Evolutionary conservation across 2,797 vertebrate genomes (phyloP), one percentile per base, ranked within the genome.

Genomic region (Chrosomus eos): DNA sequence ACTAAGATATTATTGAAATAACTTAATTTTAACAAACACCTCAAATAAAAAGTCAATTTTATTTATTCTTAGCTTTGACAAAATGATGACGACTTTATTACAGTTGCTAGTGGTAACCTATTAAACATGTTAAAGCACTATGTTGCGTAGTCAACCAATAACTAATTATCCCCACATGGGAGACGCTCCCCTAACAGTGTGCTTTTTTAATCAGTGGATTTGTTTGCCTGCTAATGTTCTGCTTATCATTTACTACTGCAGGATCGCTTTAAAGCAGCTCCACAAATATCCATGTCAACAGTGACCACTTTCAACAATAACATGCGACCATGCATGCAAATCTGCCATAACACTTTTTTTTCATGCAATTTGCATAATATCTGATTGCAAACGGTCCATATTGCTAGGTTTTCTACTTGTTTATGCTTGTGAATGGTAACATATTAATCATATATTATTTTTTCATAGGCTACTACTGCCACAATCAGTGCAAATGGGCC

Each of bases 121-220:
- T 79, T 82, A 53, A 72, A 72, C 81, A 72, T 5, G 80, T 62
- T 33, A 23, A 67, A 64, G 28, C 78, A 77, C 80, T 10, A 70
- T 60, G 36, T 55, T 28, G 66, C 38, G 33, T 85, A 84, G 33
- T 64, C 48, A 87, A 81, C 72, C 81, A 82, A 45, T 38, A 33
- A 38, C 28, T 23, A 83, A 88, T 81, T 19, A 9, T 70, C 23
- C 74, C 85, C 93, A 90, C 89, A 48, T 71, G 92, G 90, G 90
- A 89, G 33, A 72, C 9, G 74, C 14, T 64, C 64, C 87, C 72
- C 86, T 88, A 87, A 86, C 76, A 83, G 48, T 87, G 38, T 40
- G 82, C 87, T 55, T 77, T 71, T 91, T 93, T 94, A 94, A 94
- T 95, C 95, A 92, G 90, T 75, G 77, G 64, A 90, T 88, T 89